Base-by-base conservation (phyloP, 1,140 invertebrate species). In the Notospermus geniculatus region DNA sequence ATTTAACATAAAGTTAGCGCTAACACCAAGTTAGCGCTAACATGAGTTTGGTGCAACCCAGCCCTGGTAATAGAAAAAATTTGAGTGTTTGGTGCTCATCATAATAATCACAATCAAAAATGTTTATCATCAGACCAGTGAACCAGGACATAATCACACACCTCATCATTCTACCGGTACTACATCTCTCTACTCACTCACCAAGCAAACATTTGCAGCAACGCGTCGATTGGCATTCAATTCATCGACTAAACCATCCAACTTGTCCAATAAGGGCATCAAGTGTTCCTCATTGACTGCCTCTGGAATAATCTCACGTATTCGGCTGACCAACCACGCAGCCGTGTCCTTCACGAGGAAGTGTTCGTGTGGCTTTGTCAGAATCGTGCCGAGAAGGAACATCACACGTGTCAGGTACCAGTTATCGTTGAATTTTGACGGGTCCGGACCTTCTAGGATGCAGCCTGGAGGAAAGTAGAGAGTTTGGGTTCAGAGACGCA, bases 171-270 rank as follows among this genome's bases (percentile, higher is more conserved):
- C n/a, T n/a, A n/a, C n/a, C n/a, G n/a, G n/a, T n/a, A n/a, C n/a
- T n/a, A n/a, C 4, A 15, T 4, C 32, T 36, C 15, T 36, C 32
- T 7, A 15, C 77, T 62, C 75, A 85, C n/a, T n/a, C n/a, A n/a
- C 84, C 97, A 97, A 99, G 75, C 97, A 99, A n/a, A 98, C 93
- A 84, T 99, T 99, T 1, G 94, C 88, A n/a, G 97, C 95, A 0
- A 99, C 97, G 30, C 96, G 84, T 0, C 97, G 94, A 78, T 98
- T 95, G 22, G 92, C 90, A 64, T 74, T 74, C 13, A 99, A 80
- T 13, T 93, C 93, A 70, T 89, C 89, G 0, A 97, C 88, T 25
- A 99, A 85, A 66, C 92, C 91, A 76, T 95, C 89, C n/a, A n/a
- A n/a, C n/a, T n/a, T n/a, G n/a, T n/a, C n/a, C 1, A 99, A 79